These are phyloP conservation scores for Spea bombifrons DNA, from an alignment of 2,113 vertebrate species.

Conservation along the genomic window DNA sequence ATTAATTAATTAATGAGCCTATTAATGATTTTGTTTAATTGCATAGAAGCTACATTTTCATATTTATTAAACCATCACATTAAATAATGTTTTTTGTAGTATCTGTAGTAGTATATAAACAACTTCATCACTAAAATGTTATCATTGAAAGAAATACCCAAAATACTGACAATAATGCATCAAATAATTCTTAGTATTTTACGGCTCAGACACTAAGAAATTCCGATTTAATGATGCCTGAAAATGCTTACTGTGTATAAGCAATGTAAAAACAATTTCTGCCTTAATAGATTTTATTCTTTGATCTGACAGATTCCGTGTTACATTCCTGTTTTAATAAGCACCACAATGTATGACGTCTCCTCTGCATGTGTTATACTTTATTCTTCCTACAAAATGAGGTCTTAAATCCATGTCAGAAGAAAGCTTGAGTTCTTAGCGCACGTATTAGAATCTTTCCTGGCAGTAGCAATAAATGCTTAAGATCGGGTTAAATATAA, in stretches of 20 bases:
- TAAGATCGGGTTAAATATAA: too few relatives aligned
- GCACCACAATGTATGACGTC: too few relatives aligned
- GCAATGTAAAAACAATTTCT: neutral
- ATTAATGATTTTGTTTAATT: neutral
- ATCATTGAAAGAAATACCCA: conserved; percentile 27
- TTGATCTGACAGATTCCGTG: conserved; percentile 17
- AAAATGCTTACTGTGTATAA: conserved; percentile 33
- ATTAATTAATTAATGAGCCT: conserved; percentile 7
- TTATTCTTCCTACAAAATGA: too few relatives aligned
- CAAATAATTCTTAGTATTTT: conserved; percentile 33
- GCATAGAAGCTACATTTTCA: too few relatives aligned
- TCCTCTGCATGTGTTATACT: too few relatives aligned
- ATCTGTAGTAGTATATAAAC: neutral
- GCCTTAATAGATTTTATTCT: conserved; percentile 19
- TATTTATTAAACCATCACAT: too few relatives aligned
- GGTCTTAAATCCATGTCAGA: too few relatives aligned
- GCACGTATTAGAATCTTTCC: too few relatives aligned
- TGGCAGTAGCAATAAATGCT: too few relatives aligned
- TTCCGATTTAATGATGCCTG: conserved; percentile 37
- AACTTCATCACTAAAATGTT: conserved; percentile 13
- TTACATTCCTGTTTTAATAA: too few relatives aligned
- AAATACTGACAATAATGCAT: conserved; percentile 2
- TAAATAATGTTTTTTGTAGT: too few relatives aligned
- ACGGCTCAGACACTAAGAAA: conserved; percentile 3
- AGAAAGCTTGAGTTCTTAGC: too few relatives aligned